Evolutionary conservation across 2,888 invertebrate species (phyloP), one percentile per base, ranked within the genome.

Genomic region (Tenthredo notha): DNA sequence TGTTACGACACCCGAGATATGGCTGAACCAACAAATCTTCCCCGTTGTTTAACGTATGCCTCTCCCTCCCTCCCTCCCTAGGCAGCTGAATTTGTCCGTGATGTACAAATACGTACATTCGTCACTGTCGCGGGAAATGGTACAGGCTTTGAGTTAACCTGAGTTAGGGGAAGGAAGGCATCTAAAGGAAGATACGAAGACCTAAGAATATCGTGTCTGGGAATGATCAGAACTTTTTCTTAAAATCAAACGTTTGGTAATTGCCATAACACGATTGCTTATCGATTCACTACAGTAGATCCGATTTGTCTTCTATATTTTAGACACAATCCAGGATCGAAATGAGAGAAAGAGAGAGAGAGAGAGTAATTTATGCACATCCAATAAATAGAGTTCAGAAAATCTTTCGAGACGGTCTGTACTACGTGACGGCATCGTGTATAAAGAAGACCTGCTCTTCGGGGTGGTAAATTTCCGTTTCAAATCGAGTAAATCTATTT

Each of bases 401-500:
- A 61, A 61, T 61, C 61, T 61, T 25, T 47, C 10, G n/a, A 78
- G 78, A 58, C 37, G 21, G 25, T 37, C 7, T 2, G 40, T 40
- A 33, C 25, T 25, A 54, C 80, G 61, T 54, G 77, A 77, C 77
- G 77, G 50, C n/a, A n/a, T 29, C 80, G 37, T 61, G 80, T 18
- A 78, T 54, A 65, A 80, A 18, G 21, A 43, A 58, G 33, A 21
- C 47, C 21, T 80, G 61, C 61, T 37, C 80, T 40, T 37, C 37
- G 80, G 33, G 40, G 80, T 65, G 80, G 61, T 58, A 80, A 90
- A 90, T 90, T 91, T 91, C 89, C 90, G 90, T 88, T 89, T 88
- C 88, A 88, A 91, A 90, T 91, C 89, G 89, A 89, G 87, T 86
- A 90, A 92, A 91, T 91, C 90, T 89, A 91, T 91, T 92, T 91